Evolutionary conservation across 1,140 invertebrate genomes (phyloP).

Genomic region (Kradibia gibbosae): DNA sequence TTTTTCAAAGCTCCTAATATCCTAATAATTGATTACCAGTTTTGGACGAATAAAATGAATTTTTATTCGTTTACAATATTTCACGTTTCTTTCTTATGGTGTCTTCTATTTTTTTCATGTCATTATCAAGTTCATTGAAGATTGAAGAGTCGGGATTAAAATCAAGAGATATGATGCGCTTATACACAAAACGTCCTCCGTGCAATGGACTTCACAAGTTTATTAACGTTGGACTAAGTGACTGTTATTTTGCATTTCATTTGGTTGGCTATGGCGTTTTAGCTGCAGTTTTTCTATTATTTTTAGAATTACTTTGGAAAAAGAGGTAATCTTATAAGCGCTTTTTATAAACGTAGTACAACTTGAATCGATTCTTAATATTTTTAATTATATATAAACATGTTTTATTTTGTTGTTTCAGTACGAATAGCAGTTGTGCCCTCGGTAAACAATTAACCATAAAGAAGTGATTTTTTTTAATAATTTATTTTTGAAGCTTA

Average conservation of each 20-base stretch:
- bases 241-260: constrained; percentile 71
- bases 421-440: no score
- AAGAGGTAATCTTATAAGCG: not conserved
- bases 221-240: constrained; percentile 75
- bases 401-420: no score
- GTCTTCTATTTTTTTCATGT: not conserved
- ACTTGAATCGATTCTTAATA: no score
- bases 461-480: no score
- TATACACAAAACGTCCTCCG: constrained; percentile 77
- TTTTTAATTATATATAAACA: no score
- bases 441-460: no score
- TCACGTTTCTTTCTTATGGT: not conserved
- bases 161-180: constrained; percentile 71
- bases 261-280: constrained; percentile 57
- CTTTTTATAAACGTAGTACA: no score
- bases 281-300: constrained; percentile 45
- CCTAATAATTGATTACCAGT: no score
- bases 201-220: constrained; percentile 74
- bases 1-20: no score
- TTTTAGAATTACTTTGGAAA: constrained; percentile 50
- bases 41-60: not conserved
- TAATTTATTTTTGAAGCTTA: no score
- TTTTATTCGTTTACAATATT: not conserved
- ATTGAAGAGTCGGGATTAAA: constrained; percentile 78
- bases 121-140: constrained; percentile 70